Base-by-base conservation (phyloP, 2,797 vertebrate genomes). In the Danio choprae region DNA sequence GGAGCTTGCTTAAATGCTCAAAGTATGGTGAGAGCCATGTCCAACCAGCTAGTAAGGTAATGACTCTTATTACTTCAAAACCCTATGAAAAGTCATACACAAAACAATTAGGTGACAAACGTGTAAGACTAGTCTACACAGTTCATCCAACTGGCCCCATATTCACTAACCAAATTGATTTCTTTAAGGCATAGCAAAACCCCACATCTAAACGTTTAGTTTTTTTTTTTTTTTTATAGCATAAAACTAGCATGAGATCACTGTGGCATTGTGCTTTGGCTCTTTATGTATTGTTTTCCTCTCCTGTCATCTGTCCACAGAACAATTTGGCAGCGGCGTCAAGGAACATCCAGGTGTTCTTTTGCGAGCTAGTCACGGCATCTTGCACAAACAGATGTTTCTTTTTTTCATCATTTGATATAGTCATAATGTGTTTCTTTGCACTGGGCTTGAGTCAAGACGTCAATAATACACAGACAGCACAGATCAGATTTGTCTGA, bases 271-370 rank as follows among this genome's bases (percentile, higher is more conserved):
- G 5, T 55, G 11, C 38, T 55, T 56, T 71, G 2, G 0, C 48
- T 62, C 43, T n/a, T 9, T 43, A 62, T 13, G 59, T 29, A 38
- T 18, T 60, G 51, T 60, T 59, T 18, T 59, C 3, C 7, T 74
- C 48, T 13, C 7, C 15, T 51, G 20, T 75, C 46, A 51, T 51
- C 59, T 51, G 46, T 51, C 46, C 29, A 50, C 29, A 18, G 44
- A 73, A 29, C 41, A 73, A 40, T 62, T 50, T 41, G 72, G 53
- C 53, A 29, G 40, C n/a, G 58, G 22, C 12, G 0, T 11, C 48
- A 58, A 60, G 29, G 29, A 74, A 38, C 11, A 18, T 63, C 44
- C 73, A 74, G 73, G n/a, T 63, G 73, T 51, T 63, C 56, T 38
- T 29, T 51, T 40, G 58, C 43, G 5, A 63, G 55, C 22, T 29